Conservation (phyloP, 2,888 invertebrate genomes). For the Yponomeuta sedellus region DNA sequence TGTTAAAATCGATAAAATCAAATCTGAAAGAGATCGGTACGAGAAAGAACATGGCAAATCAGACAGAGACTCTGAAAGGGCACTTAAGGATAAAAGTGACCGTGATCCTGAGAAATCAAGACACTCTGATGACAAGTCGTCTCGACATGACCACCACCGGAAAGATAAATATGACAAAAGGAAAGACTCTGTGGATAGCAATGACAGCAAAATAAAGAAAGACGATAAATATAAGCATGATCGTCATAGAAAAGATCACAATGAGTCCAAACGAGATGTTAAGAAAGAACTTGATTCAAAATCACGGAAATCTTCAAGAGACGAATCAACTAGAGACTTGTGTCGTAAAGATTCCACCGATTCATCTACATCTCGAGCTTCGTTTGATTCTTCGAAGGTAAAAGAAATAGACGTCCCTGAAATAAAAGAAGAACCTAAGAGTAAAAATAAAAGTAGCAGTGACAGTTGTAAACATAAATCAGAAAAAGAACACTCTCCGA, state of each 20-base stretch:
- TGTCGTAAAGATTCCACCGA: slow-evolving; percentile 71
- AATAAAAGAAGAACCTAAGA: slow-evolving; percentile 53
- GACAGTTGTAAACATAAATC: slow-evolving; percentile 68
- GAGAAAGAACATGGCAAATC: slow-evolving; percentile 10
- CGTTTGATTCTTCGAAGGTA: slow-evolving; percentile 58
- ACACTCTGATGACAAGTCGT: slow-evolving; percentile 52
- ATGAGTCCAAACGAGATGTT: slow-evolving; percentile 55
- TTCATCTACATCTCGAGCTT: slow-evolving; percentile 63
- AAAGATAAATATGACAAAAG: slow-evolving; percentile 62
- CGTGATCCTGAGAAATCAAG: slow-evolving; percentile 48
- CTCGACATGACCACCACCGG: slow-evolving; percentile 67
- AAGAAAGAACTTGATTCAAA: slow-evolving; percentile 63
- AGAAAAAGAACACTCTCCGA: slow-evolving; percentile 57
- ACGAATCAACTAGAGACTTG: slow-evolving; percentile 58
- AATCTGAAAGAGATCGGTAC: slow-evolving; percentile 37
- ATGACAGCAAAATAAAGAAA: slow-evolving; percentile 48
- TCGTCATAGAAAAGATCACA: slow-evolving; percentile 51
- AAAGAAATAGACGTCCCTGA: slow-evolving; percentile 57
- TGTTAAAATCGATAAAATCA: slow-evolving; percentile 42
- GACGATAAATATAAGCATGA: slow-evolving; percentile 72
- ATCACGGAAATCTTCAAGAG: slow-evolving; percentile 61
- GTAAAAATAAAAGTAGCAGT: slow-evolving; percentile 50
- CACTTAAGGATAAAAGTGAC: slow-evolving; percentile 41
- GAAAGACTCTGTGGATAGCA: slow-evolving; percentile 47
- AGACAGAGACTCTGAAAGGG: slow-evolving; percentile 47